Evolutionary conservation across 1,140 invertebrate species (phyloP).

Genomic region (Aphidius ervi): DNA sequence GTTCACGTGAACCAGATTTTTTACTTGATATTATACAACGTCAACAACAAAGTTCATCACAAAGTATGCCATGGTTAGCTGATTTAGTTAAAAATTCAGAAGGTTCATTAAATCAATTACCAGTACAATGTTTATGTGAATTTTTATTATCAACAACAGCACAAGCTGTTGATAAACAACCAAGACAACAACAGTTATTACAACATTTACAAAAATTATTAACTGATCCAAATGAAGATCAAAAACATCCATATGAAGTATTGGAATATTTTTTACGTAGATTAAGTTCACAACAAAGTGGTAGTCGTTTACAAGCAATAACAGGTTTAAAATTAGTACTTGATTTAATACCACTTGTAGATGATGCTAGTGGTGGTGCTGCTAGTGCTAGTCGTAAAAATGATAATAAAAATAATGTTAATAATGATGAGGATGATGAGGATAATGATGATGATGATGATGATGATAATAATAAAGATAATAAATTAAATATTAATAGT

Average conservation of each 20-base stretch:
- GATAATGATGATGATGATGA: conserved; percentile 46
- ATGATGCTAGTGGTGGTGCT: no score
- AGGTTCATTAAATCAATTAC: conserved; percentile 79
- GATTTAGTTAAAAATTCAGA: conserved; percentile 91
- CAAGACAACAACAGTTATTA: conserved; percentile 77
- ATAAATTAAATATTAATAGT: conserved; percentile 33
- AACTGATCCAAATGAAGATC: conserved; percentile 59
- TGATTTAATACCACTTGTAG: conserved; percentile 39
- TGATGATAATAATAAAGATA: conserved; percentile 31
- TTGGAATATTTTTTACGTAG: conserved; percentile 88
- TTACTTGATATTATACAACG: conserved; percentile 88
- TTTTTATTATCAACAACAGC: conserved; percentile 78
- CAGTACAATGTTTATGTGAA: conserved; percentile 94
- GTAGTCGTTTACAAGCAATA: conserved; percentile 73
- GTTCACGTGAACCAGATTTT: conserved; percentile 86
- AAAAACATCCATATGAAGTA: conserved; percentile 69
- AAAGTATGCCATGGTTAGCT: conserved; percentile 95
- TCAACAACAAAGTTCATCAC: conserved; percentile 70
- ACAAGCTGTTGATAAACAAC: conserved; percentile 55
- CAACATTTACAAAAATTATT: conserved; percentile 69
- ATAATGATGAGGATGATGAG: no score
- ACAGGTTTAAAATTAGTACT: conserved; percentile 60
- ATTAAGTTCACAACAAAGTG: conserved; percentile 75
- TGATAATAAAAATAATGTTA: no score
- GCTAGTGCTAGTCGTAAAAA: no score